Evolutionary conservation across 1,140 invertebrate genomes (phyloP).

Genomic region (Probaryconus sp.): DNA sequence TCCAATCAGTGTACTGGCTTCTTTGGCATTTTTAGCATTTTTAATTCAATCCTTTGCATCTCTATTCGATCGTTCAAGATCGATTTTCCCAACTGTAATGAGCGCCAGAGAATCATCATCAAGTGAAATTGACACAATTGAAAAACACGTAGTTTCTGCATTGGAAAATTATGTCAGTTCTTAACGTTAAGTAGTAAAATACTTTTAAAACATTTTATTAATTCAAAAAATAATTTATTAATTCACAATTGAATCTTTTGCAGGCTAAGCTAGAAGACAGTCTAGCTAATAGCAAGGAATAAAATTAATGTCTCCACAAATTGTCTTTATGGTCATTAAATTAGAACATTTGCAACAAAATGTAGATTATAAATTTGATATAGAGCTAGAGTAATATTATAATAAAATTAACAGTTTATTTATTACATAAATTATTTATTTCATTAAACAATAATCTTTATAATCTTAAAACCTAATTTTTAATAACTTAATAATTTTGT

Average conservation of each 20-base stretch:
- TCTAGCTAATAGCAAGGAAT: slow-evolving; percentile 26
- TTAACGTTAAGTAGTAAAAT: slow-evolving; percentile 17
- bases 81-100: slow-evolving; percentile 71
- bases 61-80: slow-evolving; percentile 73
- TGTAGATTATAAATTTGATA: background rate
- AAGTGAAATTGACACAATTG: slow-evolving; percentile 33
- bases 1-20: slow-evolving; percentile 74
- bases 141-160: slow-evolving; percentile 65
- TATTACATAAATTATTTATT: too few relatives aligned
- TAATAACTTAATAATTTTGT: too few relatives aligned
- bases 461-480: too few relatives aligned
- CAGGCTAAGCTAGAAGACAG: slow-evolving; percentile 57
- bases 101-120: slow-evolving; percentile 62
- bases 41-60: slow-evolving; percentile 74
- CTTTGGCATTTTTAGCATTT: slow-evolving; percentile 76
- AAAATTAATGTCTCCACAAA: slow-evolving; percentile 13
- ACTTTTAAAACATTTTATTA: slow-evolving; percentile 5
- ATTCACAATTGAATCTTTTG: slow-evolving; percentile 28
- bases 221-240: background rate
- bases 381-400: too few relatives aligned
- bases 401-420: too few relatives aligned
- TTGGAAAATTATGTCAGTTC: slow-evolving; percentile 72
- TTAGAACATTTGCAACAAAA: too few relatives aligned
- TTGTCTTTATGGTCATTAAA: background rate
- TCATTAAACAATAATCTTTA: too few relatives aligned